Percentiles rank a stretch among this genome's conserved stretches.
phyloP scores from a whole-genome alignment of 2,888 invertebrate genomes.

The Pollenia angustigena region DNA sequence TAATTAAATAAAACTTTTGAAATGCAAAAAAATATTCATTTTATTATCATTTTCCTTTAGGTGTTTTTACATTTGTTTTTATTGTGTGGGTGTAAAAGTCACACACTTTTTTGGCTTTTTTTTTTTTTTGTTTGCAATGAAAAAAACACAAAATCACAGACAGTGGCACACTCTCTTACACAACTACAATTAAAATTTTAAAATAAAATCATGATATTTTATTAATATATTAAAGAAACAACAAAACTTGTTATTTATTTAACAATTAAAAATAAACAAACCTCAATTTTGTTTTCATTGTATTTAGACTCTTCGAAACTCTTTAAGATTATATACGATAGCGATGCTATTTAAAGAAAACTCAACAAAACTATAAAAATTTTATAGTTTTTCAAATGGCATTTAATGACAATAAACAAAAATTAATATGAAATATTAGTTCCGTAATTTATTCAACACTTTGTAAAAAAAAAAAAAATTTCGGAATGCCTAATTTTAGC shows the following conservation, averaged over 20 bases:
- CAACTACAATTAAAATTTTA: background rate
- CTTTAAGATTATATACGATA: background rate
- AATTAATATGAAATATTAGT: background rate
- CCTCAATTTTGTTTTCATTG: background rate
- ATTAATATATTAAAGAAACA: constrained; percentile 2
- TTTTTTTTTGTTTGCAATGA: background rate
- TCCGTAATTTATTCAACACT: constrained; percentile 13
- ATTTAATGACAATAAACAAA: background rate
- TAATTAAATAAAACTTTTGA: too few relatives aligned
- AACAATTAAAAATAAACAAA: constrained; percentile 25
- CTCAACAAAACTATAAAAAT: background rate
- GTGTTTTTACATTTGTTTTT: background rate
- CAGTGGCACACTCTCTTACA: background rate
- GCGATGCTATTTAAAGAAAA: too few relatives aligned
- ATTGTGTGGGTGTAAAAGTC: constrained; percentile 12
- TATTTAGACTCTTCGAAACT: background rate
- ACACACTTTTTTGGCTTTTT: background rate
- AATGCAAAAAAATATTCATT: background rate
- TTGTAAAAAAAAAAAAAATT: background rate
- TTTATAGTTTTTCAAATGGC: constrained; percentile 16
- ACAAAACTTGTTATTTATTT: constrained; percentile 27
- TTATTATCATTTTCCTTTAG: background rate
- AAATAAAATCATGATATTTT: background rate
- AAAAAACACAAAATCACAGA: constrained; percentile 1
- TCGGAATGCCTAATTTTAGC: background rate